Conservation (phyloP, 1,140 invertebrate species). For the Polypedilum vanderplanki region DNA sequence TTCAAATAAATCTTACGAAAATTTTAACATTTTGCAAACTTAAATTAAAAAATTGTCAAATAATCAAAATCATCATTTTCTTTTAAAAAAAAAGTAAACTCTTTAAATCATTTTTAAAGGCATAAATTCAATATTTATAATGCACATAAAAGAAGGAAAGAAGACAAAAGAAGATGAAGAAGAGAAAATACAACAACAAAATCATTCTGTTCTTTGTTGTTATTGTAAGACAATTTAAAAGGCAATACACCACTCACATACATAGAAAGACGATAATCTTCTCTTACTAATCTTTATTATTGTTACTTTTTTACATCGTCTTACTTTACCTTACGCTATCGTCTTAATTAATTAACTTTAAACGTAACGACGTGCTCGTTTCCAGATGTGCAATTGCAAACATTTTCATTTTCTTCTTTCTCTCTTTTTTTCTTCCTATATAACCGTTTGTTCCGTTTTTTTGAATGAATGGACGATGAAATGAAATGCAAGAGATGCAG, state of each 20-base stretch:
- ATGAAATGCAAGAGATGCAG: neutral
- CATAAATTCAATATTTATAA: too few relatives aligned
- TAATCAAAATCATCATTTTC: too few relatives aligned
- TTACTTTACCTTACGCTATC: neutral
- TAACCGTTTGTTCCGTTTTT: conserved; percentile 24
- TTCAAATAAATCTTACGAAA: too few relatives aligned
- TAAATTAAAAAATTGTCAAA: too few relatives aligned
- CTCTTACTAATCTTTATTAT: conserved; percentile 24
- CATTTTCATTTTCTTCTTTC: neutral
- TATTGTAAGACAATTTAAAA: neutral
- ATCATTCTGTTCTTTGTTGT: neutral
- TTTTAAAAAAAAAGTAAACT: too few relatives aligned
- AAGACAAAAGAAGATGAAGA: neutral
- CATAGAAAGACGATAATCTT: neutral
- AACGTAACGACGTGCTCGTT: conserved; percentile 4
- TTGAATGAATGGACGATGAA: conserved; percentile 8
- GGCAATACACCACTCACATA: neutral
- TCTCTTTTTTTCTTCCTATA: neutral
- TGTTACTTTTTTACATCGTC: neutral
- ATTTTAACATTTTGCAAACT: too few relatives aligned
- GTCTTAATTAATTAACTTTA: conserved; percentile 27
- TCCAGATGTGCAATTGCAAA: conserved; percentile 26
- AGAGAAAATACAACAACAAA: neutral
- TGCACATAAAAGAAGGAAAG: too few relatives aligned
- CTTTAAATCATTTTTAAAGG: too few relatives aligned